Conservation (phyloP, 2,888 invertebrate species). For the Brachypalpus laphriformis region DNA sequence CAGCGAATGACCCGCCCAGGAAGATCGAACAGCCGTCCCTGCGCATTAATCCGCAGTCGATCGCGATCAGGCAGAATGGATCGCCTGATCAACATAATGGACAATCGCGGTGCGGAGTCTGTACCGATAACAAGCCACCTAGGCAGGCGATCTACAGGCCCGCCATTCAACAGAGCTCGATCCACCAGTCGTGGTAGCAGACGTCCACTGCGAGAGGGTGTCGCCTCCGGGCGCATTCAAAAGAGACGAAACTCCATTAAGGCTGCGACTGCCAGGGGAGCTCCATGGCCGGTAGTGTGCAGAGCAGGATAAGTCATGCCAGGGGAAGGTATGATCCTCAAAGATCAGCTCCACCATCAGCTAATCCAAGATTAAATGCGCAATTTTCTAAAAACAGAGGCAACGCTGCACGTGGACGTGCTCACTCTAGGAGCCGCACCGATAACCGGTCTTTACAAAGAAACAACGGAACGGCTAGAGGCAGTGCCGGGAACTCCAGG, state of each 20-base stretch:
- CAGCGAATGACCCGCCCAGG: conserved; percentile 57
- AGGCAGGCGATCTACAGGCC: conserved; percentile 77
- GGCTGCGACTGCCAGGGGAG: conserved; percentile 17
- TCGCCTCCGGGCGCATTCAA: conserved; percentile 79
- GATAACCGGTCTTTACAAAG: conserved; percentile 43
- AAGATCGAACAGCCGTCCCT: conserved; percentile 55
- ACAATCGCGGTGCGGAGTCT: conserved; percentile 13
- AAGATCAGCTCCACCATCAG: conserved; percentile 12
- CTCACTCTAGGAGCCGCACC: conserved; percentile 75
- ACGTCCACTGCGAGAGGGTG: conserved; percentile 76
- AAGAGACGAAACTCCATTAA: conserved; percentile 77
- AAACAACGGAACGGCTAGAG: conserved; percentile 25
- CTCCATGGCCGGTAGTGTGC: conserved; percentile 34
- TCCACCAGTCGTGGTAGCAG: conserved; percentile 64
- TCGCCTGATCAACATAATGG: conserved; percentile 32
- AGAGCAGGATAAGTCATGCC: conserved; percentile 67
- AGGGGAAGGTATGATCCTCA: conserved; percentile 78
- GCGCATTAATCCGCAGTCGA: conserved; percentile 70
- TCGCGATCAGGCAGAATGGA: conserved; percentile 74
- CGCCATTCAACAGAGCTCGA: conserved; percentile 49
- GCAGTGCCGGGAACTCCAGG: conserved; percentile 3
- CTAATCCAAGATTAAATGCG: conserved; percentile 45
- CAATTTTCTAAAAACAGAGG: conserved; percentile 71
- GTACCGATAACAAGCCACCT: conserved; percentile 80
- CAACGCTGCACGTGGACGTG: conserved; percentile 77